A percentile compares a stretch with the other conserved stretches of the same genome.
Evolutionary conservation across 92 coral and sea anemone species (phyloP).

Genomic region (Heteractis magnifica): DNA sequence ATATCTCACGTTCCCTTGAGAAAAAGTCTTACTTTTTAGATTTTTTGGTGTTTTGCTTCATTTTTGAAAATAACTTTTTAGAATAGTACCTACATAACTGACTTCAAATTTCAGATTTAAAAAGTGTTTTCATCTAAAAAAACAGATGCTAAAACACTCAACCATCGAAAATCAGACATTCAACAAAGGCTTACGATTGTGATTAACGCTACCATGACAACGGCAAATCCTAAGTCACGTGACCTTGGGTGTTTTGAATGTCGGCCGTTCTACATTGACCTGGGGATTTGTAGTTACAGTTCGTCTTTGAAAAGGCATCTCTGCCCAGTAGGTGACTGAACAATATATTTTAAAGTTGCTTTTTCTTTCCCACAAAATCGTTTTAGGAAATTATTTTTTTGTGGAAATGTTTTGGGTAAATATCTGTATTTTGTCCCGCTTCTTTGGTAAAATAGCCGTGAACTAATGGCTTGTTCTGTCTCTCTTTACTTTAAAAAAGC

Average conservation of each 20-base stretch:
- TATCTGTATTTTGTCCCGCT: not conserved
- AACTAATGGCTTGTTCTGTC: not conserved
- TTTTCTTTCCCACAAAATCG: not conserved
- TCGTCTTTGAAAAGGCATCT: slow-evolving; percentile 1
- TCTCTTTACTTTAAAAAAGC: not conserved
- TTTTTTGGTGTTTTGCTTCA: no score
- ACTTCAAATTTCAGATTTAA: no score
- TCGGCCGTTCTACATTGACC: not conserved
- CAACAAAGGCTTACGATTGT: not conserved
- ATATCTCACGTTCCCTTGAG: no score
- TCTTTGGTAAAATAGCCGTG: not conserved
- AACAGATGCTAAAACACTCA: slow-evolving; percentile 10
- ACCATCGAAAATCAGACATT: not conserved
- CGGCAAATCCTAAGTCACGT: slow-evolving; percentile 32
- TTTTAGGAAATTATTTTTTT: not conserved
- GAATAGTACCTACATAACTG: no score
- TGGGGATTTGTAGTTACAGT: not conserved
- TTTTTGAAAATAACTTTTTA: no score
- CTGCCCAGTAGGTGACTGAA: not conserved
- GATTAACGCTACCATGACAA: slow-evolving; percentile 15
- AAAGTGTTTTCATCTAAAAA: not conserved
- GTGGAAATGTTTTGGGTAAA: not conserved
- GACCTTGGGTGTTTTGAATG: slow-evolving; percentile 14
- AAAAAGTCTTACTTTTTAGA: no score
- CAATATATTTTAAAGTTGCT: not conserved